phyloP scores from a whole-genome alignment of 2,113 vertebrate genomes.

The Mixornis gularis region DNA sequence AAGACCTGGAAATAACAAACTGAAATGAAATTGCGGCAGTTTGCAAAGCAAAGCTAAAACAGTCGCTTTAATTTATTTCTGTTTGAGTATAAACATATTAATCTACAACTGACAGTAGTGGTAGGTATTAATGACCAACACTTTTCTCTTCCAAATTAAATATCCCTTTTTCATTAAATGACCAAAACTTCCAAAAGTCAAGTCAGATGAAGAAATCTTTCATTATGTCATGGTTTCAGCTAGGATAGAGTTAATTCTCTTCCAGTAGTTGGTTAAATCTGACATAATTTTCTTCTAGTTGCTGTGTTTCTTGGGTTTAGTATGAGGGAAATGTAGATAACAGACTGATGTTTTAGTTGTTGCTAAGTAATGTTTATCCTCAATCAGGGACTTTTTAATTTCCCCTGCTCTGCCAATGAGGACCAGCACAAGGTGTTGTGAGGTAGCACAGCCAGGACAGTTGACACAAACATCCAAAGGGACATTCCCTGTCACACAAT shows the following conservation, averaged over 20 bases:
- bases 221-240: not conserved
- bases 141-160: not conserved
- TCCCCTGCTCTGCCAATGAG: not conserved
- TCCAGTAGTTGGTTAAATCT: not conserved
- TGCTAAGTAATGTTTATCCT: not conserved
- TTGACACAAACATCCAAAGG: not conserved
- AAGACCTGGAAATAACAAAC: not conserved
- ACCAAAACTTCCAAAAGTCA: not conserved
- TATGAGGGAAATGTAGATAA: not conserved
- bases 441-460: not conserved
- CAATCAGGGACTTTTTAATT: not conserved
- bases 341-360: not conserved
- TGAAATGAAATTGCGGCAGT: not conserved
- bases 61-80: not conserved
- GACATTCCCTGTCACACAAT: rapidly evolving
- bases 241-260: not conserved
- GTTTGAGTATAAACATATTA: not conserved
- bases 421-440: too few relatives aligned
- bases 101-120: not conserved
- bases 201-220: not conserved
- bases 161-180: not conserved
- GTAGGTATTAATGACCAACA: not conserved
- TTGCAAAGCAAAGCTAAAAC: not conserved
- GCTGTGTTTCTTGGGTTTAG: not conserved
- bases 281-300: not conserved